phyloP scores from a whole-genome alignment of 2,888 invertebrate species.

The Drosophila subquinaria region DNA sequence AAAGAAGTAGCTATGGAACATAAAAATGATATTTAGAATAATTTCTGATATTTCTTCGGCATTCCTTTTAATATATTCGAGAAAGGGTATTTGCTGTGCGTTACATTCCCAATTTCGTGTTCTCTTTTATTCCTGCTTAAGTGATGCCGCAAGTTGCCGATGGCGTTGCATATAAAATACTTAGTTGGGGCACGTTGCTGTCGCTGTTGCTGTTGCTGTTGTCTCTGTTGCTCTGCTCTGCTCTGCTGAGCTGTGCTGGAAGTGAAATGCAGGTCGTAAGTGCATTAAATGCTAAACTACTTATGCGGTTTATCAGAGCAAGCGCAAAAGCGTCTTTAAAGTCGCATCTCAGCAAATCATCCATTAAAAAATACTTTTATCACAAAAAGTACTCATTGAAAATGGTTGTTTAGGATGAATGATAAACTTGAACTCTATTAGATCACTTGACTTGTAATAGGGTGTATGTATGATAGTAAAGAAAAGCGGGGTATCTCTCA shows the following conservation, averaged over 20 bases:
- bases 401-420: no score
- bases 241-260: not conserved
- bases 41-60: no score
- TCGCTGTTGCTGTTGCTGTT: not conserved
- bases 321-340: slow-evolving; percentile 4
- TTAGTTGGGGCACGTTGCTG: slow-evolving; percentile 16
- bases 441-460: not conserved
- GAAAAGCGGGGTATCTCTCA: no score
- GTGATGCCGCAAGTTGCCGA: slow-evolving; percentile 28
- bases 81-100: slow-evolving; percentile 1
- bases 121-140: slow-evolving; percentile 25
- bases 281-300: slow-evolving; percentile 41
- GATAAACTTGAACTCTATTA: not conserved
- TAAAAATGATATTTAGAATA: no score
- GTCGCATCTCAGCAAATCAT: not conserved
- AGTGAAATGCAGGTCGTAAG: slow-evolving; percentile 23
- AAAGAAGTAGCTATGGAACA: no score
- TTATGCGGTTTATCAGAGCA: slow-evolving; percentile 18
- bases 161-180: slow-evolving; percentile 36
- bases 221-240: no score
- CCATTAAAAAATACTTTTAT: not conserved
- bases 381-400: not conserved
- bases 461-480: no score
- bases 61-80: no score
- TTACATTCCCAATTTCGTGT: not conserved